Evolutionary conservation across 2,797 vertebrate genomes (phyloP).

Genomic region (Melanotaenia nigrans): DNA sequence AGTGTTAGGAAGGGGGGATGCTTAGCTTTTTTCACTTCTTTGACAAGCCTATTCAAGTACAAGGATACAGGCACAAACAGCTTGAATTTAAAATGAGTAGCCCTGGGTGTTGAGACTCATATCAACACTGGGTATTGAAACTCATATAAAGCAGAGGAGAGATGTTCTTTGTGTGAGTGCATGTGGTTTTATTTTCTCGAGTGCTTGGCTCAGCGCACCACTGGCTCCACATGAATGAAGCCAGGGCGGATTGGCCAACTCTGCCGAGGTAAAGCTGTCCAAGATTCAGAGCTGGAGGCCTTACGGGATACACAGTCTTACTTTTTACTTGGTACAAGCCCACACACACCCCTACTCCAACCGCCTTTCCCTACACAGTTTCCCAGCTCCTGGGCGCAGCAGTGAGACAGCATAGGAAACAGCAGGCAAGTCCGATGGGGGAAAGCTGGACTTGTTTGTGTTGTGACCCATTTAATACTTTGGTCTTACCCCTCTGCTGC

Average conservation of each 20-base stretch:
- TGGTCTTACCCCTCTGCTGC: constrained; percentile 9
- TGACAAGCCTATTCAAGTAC: constrained; percentile 44
- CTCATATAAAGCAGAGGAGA: constrained; percentile 9
- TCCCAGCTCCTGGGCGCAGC: constrained; percentile 38
- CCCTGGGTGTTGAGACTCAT: constrained; percentile 32
- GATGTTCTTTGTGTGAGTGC: constrained; percentile 7
- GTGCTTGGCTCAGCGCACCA: constrained; percentile 52
- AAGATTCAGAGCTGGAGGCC: constrained; percentile 53
- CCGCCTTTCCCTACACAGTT: constrained; percentile 23
- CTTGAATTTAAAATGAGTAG: constrained; percentile 46
- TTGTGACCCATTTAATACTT: constrained; percentile 64
- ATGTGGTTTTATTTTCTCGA: constrained; percentile 50
- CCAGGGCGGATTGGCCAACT: constrained; percentile 52
- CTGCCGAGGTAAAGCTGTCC: constrained; percentile 55
- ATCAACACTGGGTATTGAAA: constrained; percentile 31
- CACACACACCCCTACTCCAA: constrained; percentile 17
- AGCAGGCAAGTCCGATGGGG: constrained; percentile 27
- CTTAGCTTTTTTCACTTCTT: constrained; percentile 19
- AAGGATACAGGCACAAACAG: constrained; percentile 39
- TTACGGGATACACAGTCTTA: constrained; percentile 38
- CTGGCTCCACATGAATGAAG: constrained; percentile 69
- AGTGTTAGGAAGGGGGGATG: neutral
- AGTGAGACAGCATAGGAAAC: constrained; percentile 50
- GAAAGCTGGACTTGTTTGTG: constrained; percentile 45
- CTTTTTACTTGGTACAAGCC: constrained; percentile 37